A percentile compares a stretch with the other conserved stretches of the same genome.
Evolutionary conservation across 2,797 vertebrate genomes (phyloP).

Genomic region (Sandelia bainsii): DNA sequence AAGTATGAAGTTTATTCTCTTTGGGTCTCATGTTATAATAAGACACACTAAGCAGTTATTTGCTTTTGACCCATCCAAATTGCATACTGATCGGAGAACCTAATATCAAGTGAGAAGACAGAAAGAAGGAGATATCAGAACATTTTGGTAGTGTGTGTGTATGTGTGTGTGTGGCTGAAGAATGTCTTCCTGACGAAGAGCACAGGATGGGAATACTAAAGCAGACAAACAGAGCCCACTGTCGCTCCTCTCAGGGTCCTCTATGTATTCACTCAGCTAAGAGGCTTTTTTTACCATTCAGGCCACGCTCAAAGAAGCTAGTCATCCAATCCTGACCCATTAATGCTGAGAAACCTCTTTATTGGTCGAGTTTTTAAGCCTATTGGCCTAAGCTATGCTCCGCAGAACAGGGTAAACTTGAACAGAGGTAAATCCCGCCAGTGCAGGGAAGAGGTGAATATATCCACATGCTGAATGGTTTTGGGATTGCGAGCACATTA

Average conservation of each 20-base stretch:
- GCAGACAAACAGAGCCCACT: constrained; percentile 78
- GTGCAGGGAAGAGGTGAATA: constrained; percentile 69
- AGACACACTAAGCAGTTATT: constrained; percentile 57
- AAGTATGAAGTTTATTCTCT: constrained; percentile 43
- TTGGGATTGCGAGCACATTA: constrained; percentile 69
- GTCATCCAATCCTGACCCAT: constrained; percentile 84
- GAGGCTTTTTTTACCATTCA: constrained; percentile 83
- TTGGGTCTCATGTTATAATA: constrained; percentile 46
- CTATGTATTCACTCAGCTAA: constrained; percentile 83
- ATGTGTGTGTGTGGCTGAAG: constrained; percentile 42
- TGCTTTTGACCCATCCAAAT: constrained; percentile 61
- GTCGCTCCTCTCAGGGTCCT: constrained; percentile 76
- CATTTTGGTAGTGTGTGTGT: constrained; percentile 51
- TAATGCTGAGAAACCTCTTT: constrained; percentile 83
- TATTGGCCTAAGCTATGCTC: constrained; percentile 80
- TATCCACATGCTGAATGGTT: constrained; percentile 61
- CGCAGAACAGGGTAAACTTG: constrained; percentile 77
- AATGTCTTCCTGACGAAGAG: constrained; percentile 78
- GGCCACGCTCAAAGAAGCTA: constrained; percentile 83
- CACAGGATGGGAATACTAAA: constrained; percentile 83
- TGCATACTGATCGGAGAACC: constrained; percentile 74
- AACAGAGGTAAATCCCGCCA: constrained; percentile 76
- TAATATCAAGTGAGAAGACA: constrained; percentile 66
- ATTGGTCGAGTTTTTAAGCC: constrained; percentile 82
- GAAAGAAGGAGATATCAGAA: constrained; percentile 68